phyloP scores from a whole-genome alignment of 2,797 vertebrate genomes.

The Gila robusta region DNA sequence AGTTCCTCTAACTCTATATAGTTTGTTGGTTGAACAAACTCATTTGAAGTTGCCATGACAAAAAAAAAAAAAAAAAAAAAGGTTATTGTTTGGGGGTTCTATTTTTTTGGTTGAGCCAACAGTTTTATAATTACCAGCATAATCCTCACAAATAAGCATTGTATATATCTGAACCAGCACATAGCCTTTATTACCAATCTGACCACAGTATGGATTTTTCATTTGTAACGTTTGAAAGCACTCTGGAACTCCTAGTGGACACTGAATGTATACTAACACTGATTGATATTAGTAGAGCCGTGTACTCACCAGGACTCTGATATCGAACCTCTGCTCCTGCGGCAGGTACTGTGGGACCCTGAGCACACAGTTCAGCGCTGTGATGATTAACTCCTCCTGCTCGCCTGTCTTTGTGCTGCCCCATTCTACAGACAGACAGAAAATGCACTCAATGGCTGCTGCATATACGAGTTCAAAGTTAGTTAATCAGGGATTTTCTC shows the following conservation, averaged over 20 bases:
- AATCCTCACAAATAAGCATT: not conserved
- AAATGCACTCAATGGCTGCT: not conserved
- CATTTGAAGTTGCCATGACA: not conserved
- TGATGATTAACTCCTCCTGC: conserved; percentile 90
- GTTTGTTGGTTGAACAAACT: not conserved
- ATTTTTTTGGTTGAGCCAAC: not conserved
- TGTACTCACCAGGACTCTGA: conserved; percentile 92
- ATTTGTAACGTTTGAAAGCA: not conserved
- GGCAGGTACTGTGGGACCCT: conserved; percentile 94
- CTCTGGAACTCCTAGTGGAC: not conserved
- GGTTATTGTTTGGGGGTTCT: not conserved
- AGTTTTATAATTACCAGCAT: not conserved
- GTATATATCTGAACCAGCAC: not conserved
- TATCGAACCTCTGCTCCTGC: conserved; percentile 96
- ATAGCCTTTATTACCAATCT: not conserved
- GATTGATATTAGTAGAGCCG: not conserved
- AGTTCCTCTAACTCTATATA: no score
- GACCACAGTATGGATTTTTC: not conserved
- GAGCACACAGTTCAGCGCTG: conserved; percentile 95
- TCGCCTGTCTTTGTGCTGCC: conserved; percentile 98
- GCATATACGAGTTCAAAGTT: not conserved
- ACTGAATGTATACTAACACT: not conserved
- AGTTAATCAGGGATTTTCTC: conserved; percentile 33
- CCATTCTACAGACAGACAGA: conserved; percentile 85
- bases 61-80: no score